Conservation (phyloP, 2,888 invertebrate genomes). For the Dysmachus trigonus region DNA sequence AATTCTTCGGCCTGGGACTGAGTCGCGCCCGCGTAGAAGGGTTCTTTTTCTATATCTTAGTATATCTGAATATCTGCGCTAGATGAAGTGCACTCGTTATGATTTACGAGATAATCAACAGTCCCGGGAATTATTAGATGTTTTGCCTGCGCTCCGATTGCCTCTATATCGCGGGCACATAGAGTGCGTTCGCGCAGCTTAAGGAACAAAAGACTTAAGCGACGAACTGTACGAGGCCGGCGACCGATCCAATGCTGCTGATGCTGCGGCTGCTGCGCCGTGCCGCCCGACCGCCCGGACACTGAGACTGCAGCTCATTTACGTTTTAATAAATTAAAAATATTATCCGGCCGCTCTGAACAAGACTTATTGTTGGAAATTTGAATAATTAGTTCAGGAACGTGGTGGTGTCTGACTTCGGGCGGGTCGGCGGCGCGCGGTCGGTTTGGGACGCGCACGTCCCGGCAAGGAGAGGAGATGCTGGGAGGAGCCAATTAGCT, state of each 20-base stretch:
- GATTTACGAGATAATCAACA: constrained; percentile 46
- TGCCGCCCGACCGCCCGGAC: background rate
- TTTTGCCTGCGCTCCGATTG: background rate
- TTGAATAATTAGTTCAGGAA: constrained; percentile 36
- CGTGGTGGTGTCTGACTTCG: background rate
- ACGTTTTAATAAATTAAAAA: constrained; percentile 37
- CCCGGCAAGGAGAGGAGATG: constrained; percentile 10
- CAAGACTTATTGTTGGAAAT: constrained; percentile 39
- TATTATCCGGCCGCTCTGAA: constrained; percentile 7
- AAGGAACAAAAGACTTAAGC: constrained; percentile 33
- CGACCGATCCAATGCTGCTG: background rate
- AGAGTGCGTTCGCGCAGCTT: constrained; percentile 1
- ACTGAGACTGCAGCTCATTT: constrained; percentile 13
- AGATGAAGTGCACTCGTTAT: constrained; percentile 40
- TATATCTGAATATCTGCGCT: background rate
- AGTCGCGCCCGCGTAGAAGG: background rate
- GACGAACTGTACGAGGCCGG: background rate
- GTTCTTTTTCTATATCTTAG: too few species aligned
- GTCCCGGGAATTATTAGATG: constrained; percentile 15
- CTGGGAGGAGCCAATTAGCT: constrained; percentile 30
- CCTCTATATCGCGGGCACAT: background rate
- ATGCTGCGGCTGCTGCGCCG: background rate
- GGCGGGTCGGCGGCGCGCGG: background rate
- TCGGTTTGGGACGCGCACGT: background rate
- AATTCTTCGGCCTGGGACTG: background rate